phyloP scores from a whole-genome alignment of 2,797 vertebrate genomes.

The Halcyon smyrnensis region DNA sequence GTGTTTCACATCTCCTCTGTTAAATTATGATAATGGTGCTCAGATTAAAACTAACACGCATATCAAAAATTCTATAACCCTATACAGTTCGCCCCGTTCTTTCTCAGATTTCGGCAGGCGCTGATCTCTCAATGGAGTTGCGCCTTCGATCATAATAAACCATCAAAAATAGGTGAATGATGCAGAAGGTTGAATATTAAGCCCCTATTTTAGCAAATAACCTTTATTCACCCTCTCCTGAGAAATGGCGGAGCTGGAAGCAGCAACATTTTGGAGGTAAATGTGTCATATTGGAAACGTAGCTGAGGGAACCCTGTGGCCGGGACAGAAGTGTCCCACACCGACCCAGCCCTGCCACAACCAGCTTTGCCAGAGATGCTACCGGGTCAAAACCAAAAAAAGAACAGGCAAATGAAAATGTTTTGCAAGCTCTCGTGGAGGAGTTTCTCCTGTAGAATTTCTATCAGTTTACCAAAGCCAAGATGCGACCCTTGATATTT shows the following conservation, averaged over 20 bases:
- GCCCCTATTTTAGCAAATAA: background rate
- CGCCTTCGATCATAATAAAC: background rate
- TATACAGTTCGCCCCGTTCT: background rate
- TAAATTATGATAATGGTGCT: background rate
- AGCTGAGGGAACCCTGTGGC: accelerated
- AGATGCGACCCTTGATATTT: background rate
- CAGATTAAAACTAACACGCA: background rate
- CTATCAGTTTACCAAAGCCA: background rate
- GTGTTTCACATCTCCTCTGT: background rate
- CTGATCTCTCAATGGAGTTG: background rate
- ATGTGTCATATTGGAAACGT: background rate
- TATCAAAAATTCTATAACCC: background rate
- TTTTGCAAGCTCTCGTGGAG: background rate
- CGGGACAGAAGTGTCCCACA: background rate
- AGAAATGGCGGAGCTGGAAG: background rate
- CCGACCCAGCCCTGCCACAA: accelerated
- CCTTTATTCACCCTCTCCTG: background rate
- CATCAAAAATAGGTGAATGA: background rate
- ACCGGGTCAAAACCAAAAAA: background rate
- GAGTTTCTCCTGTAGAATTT: accelerated
- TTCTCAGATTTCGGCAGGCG: background rate
- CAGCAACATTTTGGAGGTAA: background rate
- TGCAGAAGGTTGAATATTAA: background rate
- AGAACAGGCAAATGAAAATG: accelerated
- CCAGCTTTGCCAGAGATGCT: background rate